phyloP scores from a whole-genome alignment of 1,140 invertebrate genomes.

The Procambarus clarkii region DNA sequence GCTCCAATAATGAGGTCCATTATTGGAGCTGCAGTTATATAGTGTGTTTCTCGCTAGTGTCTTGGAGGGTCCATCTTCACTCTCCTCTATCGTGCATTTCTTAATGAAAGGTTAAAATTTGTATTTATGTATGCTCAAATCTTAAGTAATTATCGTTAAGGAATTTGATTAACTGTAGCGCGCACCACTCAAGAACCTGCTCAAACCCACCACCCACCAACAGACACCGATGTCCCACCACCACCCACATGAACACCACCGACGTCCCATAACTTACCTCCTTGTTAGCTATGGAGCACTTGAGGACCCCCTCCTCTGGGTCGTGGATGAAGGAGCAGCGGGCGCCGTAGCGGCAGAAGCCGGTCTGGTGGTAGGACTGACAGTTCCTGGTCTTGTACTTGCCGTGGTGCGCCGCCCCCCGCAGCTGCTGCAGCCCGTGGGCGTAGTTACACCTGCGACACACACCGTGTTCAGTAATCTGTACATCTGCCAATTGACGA shows the following conservation, averaged over 20 bases:
- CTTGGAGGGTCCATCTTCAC: too few relatives aligned
- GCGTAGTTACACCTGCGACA: slow-evolving; percentile 71
- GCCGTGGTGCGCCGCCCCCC: slow-evolving; percentile 65
- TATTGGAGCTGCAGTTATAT: too few relatives aligned
- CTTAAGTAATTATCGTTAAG: too few relatives aligned
- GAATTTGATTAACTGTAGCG: too few relatives aligned
- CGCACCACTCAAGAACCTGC: too few relatives aligned
- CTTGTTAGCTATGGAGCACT: slow-evolving; percentile 70
- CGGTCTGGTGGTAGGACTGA: slow-evolving; percentile 72
- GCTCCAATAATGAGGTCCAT: too few relatives aligned
- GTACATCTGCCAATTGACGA: too few relatives aligned
- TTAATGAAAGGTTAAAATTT: too few relatives aligned
- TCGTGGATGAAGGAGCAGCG: slow-evolving; percentile 73
- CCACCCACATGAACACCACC: background rate
- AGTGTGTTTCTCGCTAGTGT: too few relatives aligned
- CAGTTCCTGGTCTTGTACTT: slow-evolving; percentile 73
- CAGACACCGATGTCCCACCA: background rate
- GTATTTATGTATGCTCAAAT: too few relatives aligned
- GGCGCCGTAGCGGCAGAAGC: slow-evolving; percentile 73
- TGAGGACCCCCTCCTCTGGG: slow-evolving; percentile 70
- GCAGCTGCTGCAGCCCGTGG: slow-evolving; percentile 64
- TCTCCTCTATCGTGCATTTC: too few relatives aligned
- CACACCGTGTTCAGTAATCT: too few relatives aligned
- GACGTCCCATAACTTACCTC: slow-evolving; percentile 47
- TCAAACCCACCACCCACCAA: background rate